A percentile compares a stretch with the other conserved stretches of the same genome.
These are phyloP conservation scores for Archegozetes longisetosus DNA, from an alignment of 1,140 invertebrate species.

Conservation along the genomic window DNA sequence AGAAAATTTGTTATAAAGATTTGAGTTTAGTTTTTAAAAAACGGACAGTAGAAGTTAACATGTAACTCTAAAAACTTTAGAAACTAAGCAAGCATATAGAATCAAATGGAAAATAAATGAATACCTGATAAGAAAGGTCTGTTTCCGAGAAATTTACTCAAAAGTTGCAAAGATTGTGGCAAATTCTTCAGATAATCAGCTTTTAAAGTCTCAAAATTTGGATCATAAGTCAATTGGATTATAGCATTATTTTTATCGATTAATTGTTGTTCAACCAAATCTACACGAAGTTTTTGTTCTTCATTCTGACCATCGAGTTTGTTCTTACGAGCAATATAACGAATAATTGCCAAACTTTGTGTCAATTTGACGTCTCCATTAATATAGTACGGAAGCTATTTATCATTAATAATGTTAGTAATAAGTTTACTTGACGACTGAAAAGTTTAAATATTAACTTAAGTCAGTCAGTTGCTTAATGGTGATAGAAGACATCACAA, in stretches of 20 bases:
- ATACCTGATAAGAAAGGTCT: conserved; percentile 31
- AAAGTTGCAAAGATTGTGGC: conserved; percentile 25
- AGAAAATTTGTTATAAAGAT: too few relatives aligned
- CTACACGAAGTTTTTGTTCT: conserved; percentile 30
- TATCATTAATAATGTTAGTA: too few relatives aligned
- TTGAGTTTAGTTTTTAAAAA: too few relatives aligned
- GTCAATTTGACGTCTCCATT: conserved; percentile 22
- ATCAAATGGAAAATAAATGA: background rate
- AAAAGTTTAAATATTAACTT: too few relatives aligned
- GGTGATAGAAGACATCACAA: too few relatives aligned
- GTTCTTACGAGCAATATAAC: conserved; percentile 31
- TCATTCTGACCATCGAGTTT: conserved; percentile 28
- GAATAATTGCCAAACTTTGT: conserved; percentile 35
- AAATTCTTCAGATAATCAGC: conserved; percentile 22
- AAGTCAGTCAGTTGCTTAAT: too few relatives aligned
- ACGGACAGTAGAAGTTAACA: too few relatives aligned
- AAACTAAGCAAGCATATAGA: background rate
- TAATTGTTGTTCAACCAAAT: conserved; percentile 32
- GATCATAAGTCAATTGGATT: conserved; percentile 22
- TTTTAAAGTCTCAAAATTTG: conserved; percentile 21
- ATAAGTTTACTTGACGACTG: too few relatives aligned
- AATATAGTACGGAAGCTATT: conserved; percentile 23
- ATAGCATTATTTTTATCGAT: conserved; percentile 32
- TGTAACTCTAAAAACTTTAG: too few relatives aligned
- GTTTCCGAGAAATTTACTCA: conserved; percentile 29